Evolutionary conservation across 2,113 vertebrate genomes (phyloP), one percentile per base, ranked within the genome.

Genomic region (Thomomys bottae): DNA sequence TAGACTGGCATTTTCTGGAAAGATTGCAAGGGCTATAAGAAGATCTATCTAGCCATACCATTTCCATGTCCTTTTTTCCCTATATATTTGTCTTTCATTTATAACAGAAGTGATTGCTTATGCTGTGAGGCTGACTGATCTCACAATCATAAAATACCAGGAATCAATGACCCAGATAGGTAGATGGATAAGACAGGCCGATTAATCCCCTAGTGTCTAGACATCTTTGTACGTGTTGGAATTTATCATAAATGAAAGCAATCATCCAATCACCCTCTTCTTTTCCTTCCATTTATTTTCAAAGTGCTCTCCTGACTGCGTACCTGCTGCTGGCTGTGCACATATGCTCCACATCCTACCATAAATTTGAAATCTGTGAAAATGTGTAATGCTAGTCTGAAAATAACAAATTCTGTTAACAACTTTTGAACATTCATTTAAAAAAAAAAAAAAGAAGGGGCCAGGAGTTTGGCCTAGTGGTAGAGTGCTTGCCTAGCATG

Each of bases 1-100:
- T n/a, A 73, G 82, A 71, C 84, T 59, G 64, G 40, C 78, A 85
- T 82, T 94, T 94, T 94, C 73, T 66, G 49, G 70, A 72, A 86
- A 92, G 38, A 93, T 83, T 75, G 72, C 49, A 28, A 67, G 54
- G 24, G 18, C 28, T 82, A 23, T 78, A 90, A 68, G 57, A 85
- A 34, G 30, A 34, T 73, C 64, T 84, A 77, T 73, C 57, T 32
- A 90, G 45, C 59, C 42, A 84, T 49, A 32, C 23, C 84, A 66
- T 91, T 64, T 91, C 28, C 89, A 17, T 54, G 49, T 54, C 49
- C 49, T 32, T 84, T 87, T 87, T 84, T 95, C 68, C 94, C 81
- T 87, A 93, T 93, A 91, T 89, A 94, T 71, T 73, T 82, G n/a
- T 54, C 81, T 91, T 87, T 66, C 38, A 67, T 77, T 72, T 68